Evolutionary conservation across 2,113 vertebrate species (phyloP).

Genomic region (Cyrtonyx montezumae): DNA sequence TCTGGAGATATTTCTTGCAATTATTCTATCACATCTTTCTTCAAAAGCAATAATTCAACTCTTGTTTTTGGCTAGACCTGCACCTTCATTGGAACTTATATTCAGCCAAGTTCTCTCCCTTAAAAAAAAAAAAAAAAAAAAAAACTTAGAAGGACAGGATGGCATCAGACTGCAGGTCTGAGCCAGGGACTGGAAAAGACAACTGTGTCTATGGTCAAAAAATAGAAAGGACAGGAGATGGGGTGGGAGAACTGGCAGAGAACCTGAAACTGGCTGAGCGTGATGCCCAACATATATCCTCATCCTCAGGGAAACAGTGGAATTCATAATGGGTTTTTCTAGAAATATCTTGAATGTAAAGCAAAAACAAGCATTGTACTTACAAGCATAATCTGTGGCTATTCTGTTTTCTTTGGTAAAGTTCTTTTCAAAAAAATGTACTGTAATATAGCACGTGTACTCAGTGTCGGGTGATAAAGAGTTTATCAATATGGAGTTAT

Average conservation of each 20-base stretch:
- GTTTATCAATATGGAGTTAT: accelerated
- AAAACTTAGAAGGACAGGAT: background rate
- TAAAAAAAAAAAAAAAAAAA: background rate
- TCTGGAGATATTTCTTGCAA: background rate
- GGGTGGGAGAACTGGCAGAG: background rate
- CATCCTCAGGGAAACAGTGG: background rate
- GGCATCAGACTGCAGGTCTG: background rate
- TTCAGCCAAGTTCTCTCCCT: background rate
- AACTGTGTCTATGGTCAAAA: background rate
- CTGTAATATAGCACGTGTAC: background rate
- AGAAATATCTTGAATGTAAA: background rate
- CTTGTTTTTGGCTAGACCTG: background rate
- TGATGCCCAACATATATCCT: background rate
- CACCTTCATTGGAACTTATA: background rate
- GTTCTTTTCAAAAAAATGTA: accelerated
- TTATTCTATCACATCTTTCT: background rate
- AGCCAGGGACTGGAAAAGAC: background rate
- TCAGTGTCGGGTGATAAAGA: accelerated
- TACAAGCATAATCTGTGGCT: constrained; percentile 70
- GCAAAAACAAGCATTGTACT: constrained; percentile 53
- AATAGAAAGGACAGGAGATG: background rate
- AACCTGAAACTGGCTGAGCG: background rate
- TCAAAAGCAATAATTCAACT: background rate
- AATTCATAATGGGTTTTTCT: background rate
- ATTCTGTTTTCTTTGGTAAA: accelerated